Evolutionary conservation across 1,140 invertebrate genomes (phyloP).

Genomic region (Euura lappo): DNA sequence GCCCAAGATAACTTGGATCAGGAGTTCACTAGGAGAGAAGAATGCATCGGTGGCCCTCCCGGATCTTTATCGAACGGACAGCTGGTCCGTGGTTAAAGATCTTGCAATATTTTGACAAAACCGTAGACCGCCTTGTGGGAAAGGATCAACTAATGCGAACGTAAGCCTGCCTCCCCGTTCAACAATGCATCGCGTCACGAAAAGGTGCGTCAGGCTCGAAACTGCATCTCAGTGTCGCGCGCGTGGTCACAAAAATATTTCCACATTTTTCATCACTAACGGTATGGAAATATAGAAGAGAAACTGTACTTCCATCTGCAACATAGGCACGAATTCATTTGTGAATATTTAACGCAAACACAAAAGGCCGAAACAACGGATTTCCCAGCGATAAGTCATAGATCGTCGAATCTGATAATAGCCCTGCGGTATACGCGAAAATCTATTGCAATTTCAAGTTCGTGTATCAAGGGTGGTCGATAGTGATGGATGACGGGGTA

Average conservation of each 20-base stretch:
- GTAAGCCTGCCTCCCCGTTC: background rate
- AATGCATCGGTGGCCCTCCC: background rate
- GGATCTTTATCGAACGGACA: constrained; percentile 6
- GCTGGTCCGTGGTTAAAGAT: constrained; percentile 5
- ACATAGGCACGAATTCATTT: too few species aligned
- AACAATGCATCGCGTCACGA: background rate
- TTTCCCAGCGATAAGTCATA: too few species aligned
- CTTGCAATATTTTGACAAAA: constrained; percentile 14
- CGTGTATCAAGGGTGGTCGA: background rate
- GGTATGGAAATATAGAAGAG: too few species aligned
- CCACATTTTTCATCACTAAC: too few species aligned
- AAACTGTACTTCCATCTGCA: too few species aligned
- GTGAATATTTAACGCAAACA: too few species aligned
- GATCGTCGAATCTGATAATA: too few species aligned
- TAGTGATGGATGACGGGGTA: background rate
- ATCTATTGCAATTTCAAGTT: too few species aligned
- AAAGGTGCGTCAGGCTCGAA: background rate
- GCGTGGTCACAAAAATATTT: too few species aligned
- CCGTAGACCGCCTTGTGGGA: background rate
- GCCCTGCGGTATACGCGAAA: too few species aligned
- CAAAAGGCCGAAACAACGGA: too few species aligned
- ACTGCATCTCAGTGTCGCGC: too few species aligned
- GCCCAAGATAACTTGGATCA: background rate
- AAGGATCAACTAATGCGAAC: constrained; percentile 1
- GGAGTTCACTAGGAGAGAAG: background rate